A percentile compares a stretch with the other conserved stretches of the same genome.
Evolutionary conservation across 2,113 vertebrate species (phyloP).

Genomic region (Anthoscopus minutus): DNA sequence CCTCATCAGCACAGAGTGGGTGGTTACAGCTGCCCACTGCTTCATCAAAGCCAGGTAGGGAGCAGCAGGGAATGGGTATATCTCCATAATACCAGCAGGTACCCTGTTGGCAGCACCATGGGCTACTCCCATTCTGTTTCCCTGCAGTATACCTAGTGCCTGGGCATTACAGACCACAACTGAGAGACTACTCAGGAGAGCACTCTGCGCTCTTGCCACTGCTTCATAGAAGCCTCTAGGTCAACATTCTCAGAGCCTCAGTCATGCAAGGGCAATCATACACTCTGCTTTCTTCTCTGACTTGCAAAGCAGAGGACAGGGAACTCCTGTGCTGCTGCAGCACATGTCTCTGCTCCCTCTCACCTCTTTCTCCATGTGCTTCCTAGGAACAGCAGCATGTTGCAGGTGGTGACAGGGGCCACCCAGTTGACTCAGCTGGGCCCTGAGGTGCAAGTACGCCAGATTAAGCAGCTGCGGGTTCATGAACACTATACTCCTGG

Average conservation of each 20-base stretch:
- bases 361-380: neutral
- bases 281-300: neutral
- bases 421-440: neutral
- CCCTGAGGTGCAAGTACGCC: neutral
- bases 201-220: neutral
- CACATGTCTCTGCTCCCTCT: neutral
- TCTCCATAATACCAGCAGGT: neutral
- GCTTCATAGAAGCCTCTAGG: neutral
- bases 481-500: neutral
- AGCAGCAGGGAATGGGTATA: neutral
- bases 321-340: neutral
- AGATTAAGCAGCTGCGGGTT: neutral
- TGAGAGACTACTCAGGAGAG: neutral
- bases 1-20: neutral
- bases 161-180: neutral
- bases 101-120: neutral
- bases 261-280: neutral
- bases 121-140: neutral
- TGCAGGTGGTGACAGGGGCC: neutral
- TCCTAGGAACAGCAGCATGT: neutral
- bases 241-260: accelerated
- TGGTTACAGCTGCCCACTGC: neutral
- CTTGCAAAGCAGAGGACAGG: neutral
- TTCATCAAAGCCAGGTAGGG: neutral
- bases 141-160: accelerated